A percentile compares a stretch with the other conserved stretches of the same genome.
Conservation (phyloP, 2,888 invertebrate species). For the Drepanosiphum platanoidis region DNA sequence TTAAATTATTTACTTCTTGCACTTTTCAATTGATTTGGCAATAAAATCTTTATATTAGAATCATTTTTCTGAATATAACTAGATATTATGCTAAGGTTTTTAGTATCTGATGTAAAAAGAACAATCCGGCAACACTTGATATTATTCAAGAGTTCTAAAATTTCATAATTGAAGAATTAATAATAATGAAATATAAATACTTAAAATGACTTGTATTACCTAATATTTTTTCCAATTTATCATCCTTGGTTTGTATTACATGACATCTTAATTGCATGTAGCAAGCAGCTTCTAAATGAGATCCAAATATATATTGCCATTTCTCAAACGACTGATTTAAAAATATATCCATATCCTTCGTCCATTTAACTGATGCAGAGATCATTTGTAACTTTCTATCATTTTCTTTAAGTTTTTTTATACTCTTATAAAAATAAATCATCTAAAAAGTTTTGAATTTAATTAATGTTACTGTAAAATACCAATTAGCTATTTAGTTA, state of each 20-base stretch:
- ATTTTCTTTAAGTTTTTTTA: conserved; percentile 29
- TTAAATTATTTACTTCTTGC: conserved; percentile 4
- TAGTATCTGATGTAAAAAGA: conserved; percentile 15
- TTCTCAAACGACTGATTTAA: conserved; percentile 24
- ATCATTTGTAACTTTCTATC: conserved; percentile 34
- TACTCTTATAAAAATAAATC: background rate
- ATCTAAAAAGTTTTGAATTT: conserved; percentile 29
- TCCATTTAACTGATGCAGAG: conserved; percentile 41
- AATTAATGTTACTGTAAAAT: background rate
- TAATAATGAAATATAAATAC: background rate
- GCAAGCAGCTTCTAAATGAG: conserved; percentile 48
- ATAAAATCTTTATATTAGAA: conserved; percentile 24
- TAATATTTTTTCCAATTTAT: conserved; percentile 42
- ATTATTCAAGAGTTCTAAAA: conserved; percentile 12
- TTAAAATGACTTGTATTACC: conserved; percentile 24
- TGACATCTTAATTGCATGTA: conserved; percentile 37
- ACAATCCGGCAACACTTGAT: conserved; percentile 8
- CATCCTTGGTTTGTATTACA: background rate
- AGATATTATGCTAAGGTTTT: conserved; percentile 3
- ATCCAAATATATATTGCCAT: conserved; percentile 59
- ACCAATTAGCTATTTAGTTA: background rate
- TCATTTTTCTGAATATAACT: conserved; percentile 5
- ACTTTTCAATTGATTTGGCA: conserved; percentile 17
- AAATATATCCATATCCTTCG: conserved; percentile 14
- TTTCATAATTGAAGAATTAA: background rate